Conservation (phyloP, 2,797 vertebrate species). For the Sebastes iracundus region DNA sequence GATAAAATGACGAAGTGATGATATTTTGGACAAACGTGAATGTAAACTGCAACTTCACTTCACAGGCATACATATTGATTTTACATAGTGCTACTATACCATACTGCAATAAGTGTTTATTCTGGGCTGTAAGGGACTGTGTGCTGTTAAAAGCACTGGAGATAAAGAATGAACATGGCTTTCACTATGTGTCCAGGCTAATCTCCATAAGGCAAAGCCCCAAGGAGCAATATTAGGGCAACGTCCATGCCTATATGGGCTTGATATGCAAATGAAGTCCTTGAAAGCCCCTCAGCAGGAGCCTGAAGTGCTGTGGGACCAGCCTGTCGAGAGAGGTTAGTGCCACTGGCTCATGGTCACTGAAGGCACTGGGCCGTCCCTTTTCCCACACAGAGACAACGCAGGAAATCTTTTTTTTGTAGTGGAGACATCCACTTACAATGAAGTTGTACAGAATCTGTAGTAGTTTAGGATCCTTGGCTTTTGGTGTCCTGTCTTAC, state of each 20-base stretch:
- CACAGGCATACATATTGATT: neutral
- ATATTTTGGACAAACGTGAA: neutral
- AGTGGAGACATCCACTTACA: neutral
- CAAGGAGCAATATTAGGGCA: slow-evolving; percentile 23
- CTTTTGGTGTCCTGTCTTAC: slow-evolving; percentile 15
- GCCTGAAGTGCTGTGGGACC: slow-evolving; percentile 28
- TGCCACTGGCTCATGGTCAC: slow-evolving; percentile 4
- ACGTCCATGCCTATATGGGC: slow-evolving; percentile 25
- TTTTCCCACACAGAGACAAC: slow-evolving; percentile 11
- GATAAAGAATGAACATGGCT: slow-evolving; percentile 23
- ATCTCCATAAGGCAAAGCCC: slow-evolving; percentile 41
- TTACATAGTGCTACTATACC: neutral
- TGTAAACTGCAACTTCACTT: neutral
- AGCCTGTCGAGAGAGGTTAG: slow-evolving; percentile 41
- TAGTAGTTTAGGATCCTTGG: neutral
- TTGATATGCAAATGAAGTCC: slow-evolving; percentile 54
- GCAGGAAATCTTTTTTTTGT: neutral
- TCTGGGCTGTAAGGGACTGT: neutral
- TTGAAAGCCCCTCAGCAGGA: slow-evolving; percentile 31
- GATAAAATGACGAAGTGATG: neutral
- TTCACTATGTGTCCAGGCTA: slow-evolving; percentile 25
- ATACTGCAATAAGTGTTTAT: slow-evolving; percentile 5
- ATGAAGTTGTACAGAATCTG: neutral
- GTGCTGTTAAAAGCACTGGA: slow-evolving; percentile 17
- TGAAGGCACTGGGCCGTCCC: neutral